Conservation (phyloP, 2,888 invertebrate species). For the Watsonalla binaria region DNA sequence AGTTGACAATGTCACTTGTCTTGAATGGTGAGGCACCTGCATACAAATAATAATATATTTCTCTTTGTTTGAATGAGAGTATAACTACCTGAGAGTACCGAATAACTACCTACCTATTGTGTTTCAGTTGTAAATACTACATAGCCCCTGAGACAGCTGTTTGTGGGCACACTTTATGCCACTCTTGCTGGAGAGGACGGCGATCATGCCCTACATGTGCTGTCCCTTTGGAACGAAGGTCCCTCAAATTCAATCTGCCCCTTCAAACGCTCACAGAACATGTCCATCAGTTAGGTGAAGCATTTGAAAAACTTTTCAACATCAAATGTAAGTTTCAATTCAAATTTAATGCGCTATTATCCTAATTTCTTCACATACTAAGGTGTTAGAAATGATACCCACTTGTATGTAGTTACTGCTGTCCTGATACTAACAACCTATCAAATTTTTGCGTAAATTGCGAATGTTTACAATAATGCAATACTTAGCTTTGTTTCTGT, state of each 20-base stretch:
- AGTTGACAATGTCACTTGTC: slow-evolving; percentile 53
- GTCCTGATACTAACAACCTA: not conserved
- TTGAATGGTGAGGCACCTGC: slow-evolving; percentile 52
- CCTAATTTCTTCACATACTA: too few relatives aligned
- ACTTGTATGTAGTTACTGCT: too few relatives aligned
- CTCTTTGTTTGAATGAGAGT: too few relatives aligned
- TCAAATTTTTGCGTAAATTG: not conserved
- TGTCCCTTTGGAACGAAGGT: slow-evolving; percentile 33
- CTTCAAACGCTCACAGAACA: slow-evolving; percentile 46
- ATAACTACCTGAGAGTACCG: too few relatives aligned
- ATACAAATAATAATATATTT: not conserved
- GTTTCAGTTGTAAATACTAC: slow-evolving; percentile 60
- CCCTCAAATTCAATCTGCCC: slow-evolving; percentile 42
- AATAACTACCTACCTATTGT: not conserved
- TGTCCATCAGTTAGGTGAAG: slow-evolving; percentile 36
- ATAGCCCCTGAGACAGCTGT: slow-evolving; percentile 50
- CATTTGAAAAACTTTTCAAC: slow-evolving; percentile 52
- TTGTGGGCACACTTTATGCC: slow-evolving; percentile 63
- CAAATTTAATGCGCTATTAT: slow-evolving; percentile 1
- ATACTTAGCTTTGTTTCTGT: not conserved
- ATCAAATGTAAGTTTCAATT: slow-evolving; percentile 45
- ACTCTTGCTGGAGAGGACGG: slow-evolving; percentile 52
- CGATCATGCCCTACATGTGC: slow-evolving; percentile 48
- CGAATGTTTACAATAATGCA: not conserved
- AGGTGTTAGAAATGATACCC: too few relatives aligned